These are phyloP conservation scores for Gambusia yucatana DNA, from an alignment of 2,797 vertebrate species.

Conservation along the genomic window DNA sequence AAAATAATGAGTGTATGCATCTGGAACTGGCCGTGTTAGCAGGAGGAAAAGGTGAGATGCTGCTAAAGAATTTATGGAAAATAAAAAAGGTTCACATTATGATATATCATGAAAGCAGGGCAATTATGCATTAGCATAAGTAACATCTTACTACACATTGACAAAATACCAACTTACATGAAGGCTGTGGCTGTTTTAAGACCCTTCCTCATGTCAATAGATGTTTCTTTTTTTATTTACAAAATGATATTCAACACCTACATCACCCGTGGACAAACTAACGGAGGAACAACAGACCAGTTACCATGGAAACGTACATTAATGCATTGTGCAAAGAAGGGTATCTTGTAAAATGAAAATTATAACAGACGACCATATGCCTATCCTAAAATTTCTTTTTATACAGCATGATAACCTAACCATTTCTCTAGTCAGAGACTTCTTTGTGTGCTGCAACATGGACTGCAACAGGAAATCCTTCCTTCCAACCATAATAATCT, in stretches of 20 bases:
- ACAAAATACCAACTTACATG: background rate
- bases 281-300: no score
- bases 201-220: background rate
- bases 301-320: background rate
- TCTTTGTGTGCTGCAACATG: background rate
- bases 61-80: background rate
- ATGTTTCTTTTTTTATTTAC: background rate
- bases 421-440: background rate
- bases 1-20: slow-evolving; percentile 23
- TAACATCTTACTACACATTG: background rate
- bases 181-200: background rate
- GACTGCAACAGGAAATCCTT: background rate
- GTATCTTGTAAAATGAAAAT: background rate
- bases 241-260: background rate
- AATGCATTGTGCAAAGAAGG: background rate
- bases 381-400: background rate
- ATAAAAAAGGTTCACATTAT: background rate
- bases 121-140: background rate
- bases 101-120: background rate
- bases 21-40: slow-evolving; percentile 13
- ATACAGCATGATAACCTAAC: background rate
- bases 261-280: background rate
- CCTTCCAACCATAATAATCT: background rate
- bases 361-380: background rate
- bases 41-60: background rate